These are phyloP conservation scores for Actenoides lindsayi DNA, from an alignment of 2,113 vertebrate genomes.

Conservation along the genomic window DNA sequence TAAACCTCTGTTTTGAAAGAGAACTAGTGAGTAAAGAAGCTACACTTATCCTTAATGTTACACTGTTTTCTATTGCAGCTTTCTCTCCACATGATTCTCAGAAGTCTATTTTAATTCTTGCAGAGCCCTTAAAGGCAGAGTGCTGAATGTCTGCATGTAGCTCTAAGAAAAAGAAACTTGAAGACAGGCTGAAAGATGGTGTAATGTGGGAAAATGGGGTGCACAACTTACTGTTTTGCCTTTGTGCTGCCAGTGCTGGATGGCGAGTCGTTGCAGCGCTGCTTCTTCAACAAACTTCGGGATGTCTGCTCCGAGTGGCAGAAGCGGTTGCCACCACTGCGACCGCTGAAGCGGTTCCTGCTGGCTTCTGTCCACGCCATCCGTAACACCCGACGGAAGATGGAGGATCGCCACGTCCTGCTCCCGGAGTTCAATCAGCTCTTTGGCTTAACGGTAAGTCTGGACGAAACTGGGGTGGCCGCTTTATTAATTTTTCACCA, in stretches of 20 bases:
- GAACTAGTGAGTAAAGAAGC: not conserved
- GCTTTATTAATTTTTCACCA: not conserved
- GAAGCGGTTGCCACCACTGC: conserved; percentile 19
- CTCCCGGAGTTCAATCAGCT: conserved; percentile 87
- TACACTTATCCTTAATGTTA: not conserved
- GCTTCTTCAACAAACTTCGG: conserved; percentile 85
- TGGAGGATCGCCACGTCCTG: conserved; percentile 92
- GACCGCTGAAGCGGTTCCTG: conserved; percentile 34
- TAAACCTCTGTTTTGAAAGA: not conserved
- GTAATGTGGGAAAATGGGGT: not conserved
- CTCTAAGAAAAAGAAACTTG: not conserved
- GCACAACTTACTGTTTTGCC: not conserved
- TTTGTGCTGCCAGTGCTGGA: conserved; percentile 77
- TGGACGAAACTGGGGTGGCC: not conserved
- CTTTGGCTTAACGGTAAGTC: conserved; percentile 83
- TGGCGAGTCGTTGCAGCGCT: conserved; percentile 75
- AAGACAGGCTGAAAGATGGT: not conserved
- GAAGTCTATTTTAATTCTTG: not conserved
- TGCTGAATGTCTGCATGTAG: not conserved
- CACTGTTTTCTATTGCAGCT: not conserved
- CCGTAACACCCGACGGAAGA: conserved; percentile 90
- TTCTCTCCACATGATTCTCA: not conserved
- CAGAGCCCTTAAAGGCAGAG: not conserved
- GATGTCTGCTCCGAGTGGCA: conserved; percentile 79
- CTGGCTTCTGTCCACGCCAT: conserved; percentile 86